These are phyloP conservation scores for Sebastolobus altivelis DNA, from an alignment of 2,797 vertebrate genomes.

Conservation along the genomic window DNA sequence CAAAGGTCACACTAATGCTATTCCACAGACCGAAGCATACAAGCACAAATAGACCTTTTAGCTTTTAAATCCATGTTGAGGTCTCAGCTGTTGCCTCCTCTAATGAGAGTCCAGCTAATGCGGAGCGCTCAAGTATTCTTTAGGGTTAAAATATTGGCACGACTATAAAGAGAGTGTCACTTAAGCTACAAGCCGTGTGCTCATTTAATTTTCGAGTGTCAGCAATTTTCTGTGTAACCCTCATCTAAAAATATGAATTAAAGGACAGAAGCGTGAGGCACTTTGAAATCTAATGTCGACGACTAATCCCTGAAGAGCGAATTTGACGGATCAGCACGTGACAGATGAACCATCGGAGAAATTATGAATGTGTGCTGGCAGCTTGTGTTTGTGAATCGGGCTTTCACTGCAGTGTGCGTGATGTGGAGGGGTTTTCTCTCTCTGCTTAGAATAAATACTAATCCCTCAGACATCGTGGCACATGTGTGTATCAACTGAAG, in stretches of 20 bases:
- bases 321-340: constrained; percentile 62
- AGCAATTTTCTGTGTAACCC: constrained; percentile 42
- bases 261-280: constrained; percentile 32
- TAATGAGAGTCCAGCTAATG: constrained; percentile 50
- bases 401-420: constrained; percentile 42
- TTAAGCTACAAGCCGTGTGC: constrained; percentile 36
- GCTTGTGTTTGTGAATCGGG: constrained; percentile 60
- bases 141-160: constrained; percentile 53
- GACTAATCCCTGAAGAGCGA: constrained; percentile 69
- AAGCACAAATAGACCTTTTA: constrained; percentile 58
- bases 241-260: constrained; percentile 71
- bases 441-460: constrained; percentile 61
- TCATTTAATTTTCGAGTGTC: constrained; percentile 45
- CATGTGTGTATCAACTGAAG: constrained; percentile 64
- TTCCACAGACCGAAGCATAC: constrained; percentile 30
- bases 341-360: constrained; percentile 62
- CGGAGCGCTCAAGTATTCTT: constrained; percentile 26
- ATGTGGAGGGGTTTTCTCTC: constrained; percentile 37
- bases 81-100: constrained; percentile 65
- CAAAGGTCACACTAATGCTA: constrained; percentile 45
- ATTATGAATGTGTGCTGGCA: constrained; percentile 73
- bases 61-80: constrained; percentile 53
- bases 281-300: constrained; percentile 37
- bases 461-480: constrained; percentile 66
- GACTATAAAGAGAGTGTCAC: constrained; percentile 54